Conservation (phyloP, 2,888 invertebrate species). For the Halictus quadricinctus region DNA sequence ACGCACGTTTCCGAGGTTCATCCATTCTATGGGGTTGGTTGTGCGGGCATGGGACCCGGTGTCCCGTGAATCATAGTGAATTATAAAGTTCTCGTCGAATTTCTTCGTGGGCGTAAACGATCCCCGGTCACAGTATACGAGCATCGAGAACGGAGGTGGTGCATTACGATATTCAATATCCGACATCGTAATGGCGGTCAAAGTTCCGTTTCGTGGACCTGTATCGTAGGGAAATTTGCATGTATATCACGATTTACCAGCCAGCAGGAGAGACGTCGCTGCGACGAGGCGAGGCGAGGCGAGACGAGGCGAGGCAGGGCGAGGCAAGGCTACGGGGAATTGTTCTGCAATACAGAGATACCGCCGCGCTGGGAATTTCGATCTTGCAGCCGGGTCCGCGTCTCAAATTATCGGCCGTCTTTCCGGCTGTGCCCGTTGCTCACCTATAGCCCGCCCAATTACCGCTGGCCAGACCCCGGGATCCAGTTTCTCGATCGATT, state of each 20-base stretch:
- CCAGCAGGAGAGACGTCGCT: slow-evolving; percentile 31
- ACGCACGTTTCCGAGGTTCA: neutral
- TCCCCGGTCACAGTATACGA: slow-evolving; percentile 50
- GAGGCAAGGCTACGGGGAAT: slow-evolving; percentile 34
- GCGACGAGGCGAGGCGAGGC: neutral
- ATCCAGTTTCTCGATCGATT: slow-evolving; percentile 36
- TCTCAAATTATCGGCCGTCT: slow-evolving; percentile 41
- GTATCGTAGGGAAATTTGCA: slow-evolving; percentile 67
- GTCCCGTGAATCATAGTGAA: slow-evolving; percentile 50
- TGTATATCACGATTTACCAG: slow-evolving; percentile 71
- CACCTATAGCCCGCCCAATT: slow-evolving; percentile 1
- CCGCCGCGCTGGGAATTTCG: slow-evolving; percentile 33
- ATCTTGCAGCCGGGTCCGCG: slow-evolving; percentile 21
- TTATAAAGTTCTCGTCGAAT: slow-evolving; percentile 60
- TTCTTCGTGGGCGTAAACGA: slow-evolving; percentile 64
- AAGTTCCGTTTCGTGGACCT: slow-evolving; percentile 65
- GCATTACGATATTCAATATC: slow-evolving; percentile 71
- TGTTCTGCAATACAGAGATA: slow-evolving; percentile 57
- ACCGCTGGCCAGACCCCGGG: neutral
- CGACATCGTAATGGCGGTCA: slow-evolving; percentile 70
- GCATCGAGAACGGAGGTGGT: slow-evolving; percentile 49
- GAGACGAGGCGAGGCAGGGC: slow-evolving; percentile 4
- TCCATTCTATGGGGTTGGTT: neutral
- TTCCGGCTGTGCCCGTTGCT: slow-evolving; percentile 8
- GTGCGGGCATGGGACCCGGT: neutral